Evolutionary conservation across 2,113 vertebrate genomes (phyloP).

Genomic region (Crotalus tigris): DNA sequence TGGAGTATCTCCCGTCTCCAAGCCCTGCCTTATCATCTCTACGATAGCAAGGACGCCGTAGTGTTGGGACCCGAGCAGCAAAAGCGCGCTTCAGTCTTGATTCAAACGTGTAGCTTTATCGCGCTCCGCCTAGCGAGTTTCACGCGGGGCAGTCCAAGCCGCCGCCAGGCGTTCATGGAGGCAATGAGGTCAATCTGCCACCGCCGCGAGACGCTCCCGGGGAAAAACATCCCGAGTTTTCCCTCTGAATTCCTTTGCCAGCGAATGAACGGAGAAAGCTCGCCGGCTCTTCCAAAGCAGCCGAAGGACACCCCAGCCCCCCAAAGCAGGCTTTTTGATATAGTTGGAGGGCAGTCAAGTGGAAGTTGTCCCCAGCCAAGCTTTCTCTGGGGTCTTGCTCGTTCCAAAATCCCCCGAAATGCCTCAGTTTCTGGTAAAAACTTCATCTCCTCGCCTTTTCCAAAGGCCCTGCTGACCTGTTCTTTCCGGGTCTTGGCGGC

Average conservation of each 20-base stretch:
- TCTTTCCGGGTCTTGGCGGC: background rate
- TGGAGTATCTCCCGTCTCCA: background rate
- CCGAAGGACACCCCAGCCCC: background rate
- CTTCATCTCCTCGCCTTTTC: background rate
- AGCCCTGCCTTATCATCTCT: background rate
- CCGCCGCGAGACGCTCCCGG: background rate
- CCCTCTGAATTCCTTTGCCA: background rate
- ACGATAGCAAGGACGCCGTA: background rate
- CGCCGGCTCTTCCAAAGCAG: background rate
- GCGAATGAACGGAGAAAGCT: background rate
- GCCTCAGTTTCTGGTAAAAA: background rate
- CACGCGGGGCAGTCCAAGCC: background rate
- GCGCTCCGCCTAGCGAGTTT: background rate
- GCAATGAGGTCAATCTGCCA: background rate
- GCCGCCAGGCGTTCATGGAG: background rate
- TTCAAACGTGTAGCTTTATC: background rate
- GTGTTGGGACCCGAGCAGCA: background rate
- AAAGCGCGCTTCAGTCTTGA: background rate
- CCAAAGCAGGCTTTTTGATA: background rate
- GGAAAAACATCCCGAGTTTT: background rate
- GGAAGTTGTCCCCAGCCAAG: background rate
- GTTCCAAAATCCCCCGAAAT: background rate
- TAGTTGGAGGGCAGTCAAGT: background rate
- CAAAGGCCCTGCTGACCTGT: background rate
- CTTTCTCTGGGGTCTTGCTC: background rate